phyloP scores from a whole-genome alignment of 2,113 vertebrate genomes.

The Nesogale talazaci region DNA sequence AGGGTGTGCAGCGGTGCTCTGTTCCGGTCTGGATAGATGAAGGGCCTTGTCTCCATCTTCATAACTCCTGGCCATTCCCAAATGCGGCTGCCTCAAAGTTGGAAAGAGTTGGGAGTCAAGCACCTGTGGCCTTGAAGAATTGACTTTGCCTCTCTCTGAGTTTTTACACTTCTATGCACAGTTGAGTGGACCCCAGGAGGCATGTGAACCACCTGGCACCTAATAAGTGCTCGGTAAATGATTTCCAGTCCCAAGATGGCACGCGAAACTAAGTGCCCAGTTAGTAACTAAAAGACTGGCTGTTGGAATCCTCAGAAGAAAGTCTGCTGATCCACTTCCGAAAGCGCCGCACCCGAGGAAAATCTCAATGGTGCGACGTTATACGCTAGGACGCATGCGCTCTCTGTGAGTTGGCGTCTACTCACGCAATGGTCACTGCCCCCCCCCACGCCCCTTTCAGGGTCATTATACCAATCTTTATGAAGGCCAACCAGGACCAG shows the following conservation, averaged over 20 bases:
- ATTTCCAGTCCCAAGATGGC: background rate
- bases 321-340: background rate
- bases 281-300: background rate
- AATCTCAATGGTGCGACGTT: background rate
- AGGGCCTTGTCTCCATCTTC: background rate
- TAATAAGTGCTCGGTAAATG: background rate
- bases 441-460: no score
- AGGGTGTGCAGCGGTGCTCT: background rate
- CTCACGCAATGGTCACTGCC: no score
- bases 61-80: background rate
- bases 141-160: background rate
- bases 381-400: background rate
- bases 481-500: no score
- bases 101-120: background rate
- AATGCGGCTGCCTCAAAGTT: background rate
- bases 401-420: background rate
- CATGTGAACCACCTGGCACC: accelerated
- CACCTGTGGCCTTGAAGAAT: background rate
- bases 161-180: background rate
- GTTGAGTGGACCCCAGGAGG: background rate
- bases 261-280: background rate
- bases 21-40: no score
- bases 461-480: no score
- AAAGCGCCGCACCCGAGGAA: background rate
- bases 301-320: background rate